These are phyloP conservation scores for Rhopalosiphum nymphaeae DNA, from an alignment of 2,888 invertebrate genomes.

Conservation along the genomic window DNA sequence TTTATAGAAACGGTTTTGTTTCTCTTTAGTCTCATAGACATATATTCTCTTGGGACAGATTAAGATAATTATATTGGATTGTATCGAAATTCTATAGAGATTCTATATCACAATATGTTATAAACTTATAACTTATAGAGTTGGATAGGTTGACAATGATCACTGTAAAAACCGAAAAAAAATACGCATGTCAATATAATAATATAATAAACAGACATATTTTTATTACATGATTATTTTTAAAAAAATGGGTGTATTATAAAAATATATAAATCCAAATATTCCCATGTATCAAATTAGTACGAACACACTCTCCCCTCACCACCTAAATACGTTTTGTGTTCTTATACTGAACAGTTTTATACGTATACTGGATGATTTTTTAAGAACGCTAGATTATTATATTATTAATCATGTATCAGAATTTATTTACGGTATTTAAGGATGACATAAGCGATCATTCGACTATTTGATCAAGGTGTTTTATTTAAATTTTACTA, in stretches of 20 bases:
- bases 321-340: background rate
- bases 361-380: background rate
- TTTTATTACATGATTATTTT: background rate
- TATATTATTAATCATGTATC: background rate
- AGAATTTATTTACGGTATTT: background rate
- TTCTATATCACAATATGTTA: background rate
- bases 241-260: background rate
- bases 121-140: background rate
- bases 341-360: background rate
- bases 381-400: background rate
- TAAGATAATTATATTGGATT: constrained; percentile 43
- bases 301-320: background rate
- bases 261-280: background rate
- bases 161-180: background rate
- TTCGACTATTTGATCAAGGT: background rate
- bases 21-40: background rate
- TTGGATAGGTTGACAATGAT: background rate
- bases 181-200: background rate
- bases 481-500: background rate
- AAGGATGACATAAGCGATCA: background rate
- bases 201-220: background rate
- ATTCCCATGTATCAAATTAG: background rate
- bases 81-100: background rate
- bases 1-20: background rate
- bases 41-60: background rate